Base-by-base conservation (phyloP, 2,888 invertebrate species). In the Lithophane ornitopus region DNA sequence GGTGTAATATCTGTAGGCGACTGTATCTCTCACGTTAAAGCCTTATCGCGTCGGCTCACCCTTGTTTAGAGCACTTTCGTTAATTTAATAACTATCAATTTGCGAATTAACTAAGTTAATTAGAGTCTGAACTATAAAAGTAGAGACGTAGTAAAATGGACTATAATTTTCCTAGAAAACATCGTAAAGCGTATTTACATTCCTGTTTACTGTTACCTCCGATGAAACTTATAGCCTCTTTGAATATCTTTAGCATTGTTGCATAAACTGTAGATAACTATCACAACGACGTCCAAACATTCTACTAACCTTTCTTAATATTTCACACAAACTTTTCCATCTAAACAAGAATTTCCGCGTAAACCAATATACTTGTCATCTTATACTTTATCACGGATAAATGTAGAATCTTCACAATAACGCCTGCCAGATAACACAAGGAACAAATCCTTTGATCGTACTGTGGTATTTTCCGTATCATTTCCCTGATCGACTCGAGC, bases 31-130 rank as follows among this genome's bases (percentile, higher is more conserved):
- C 34, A 70, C 77, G 76, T 72, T 58, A 84, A 81, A 77, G 73
- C 83, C 82, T 90, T 91, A 91, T 93, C 91, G 89, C 83, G 88
- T 89, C 90, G 82, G 85, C 82, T 81, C 88, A 76, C 71, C 85
- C 83, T 81, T 49, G 46, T 69, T 76, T 84, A 81, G 78, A 86
- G 86, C 89, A 90, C 85, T 91, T 90, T 88, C 89, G 91, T 91
- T 92, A 90, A 81, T 90, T 89, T 88, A 89, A 89, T 89, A 85
- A 88, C 80, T 83, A 90, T 85, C 85, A 85, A 88, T 89, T 89
- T 86, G 77, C 79, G 54, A 85, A 85, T 80, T 66, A 80, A 69
- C 78, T 74, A 76, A 85, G 74, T 77, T 79, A 88, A 84, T 85
- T 84, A 77, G 59, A 63, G 74, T 74, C 74, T 78, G 46, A 56